Conservation (phyloP, 2,888 invertebrate species). For the Vannuccia rotundouncinata region DNA sequence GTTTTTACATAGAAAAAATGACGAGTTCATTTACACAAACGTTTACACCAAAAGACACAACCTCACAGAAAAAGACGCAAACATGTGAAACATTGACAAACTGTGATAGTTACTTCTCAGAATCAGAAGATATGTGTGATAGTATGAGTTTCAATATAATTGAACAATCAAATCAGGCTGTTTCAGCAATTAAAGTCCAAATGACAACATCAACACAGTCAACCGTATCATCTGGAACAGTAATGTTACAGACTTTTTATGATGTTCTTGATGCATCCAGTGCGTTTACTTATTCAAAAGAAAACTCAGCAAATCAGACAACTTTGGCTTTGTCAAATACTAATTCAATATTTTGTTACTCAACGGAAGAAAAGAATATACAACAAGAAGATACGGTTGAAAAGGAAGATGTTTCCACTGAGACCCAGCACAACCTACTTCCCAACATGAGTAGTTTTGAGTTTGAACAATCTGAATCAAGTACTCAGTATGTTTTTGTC, state of each 20-base stretch:
- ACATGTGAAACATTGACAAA: neutral
- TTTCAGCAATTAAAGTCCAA: neutral
- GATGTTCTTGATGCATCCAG: neutral
- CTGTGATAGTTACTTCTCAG: neutral
- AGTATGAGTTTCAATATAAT: neutral
- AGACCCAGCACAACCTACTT: no score
- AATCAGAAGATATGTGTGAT: neutral
- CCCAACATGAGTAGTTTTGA: no score
- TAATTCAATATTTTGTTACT: no score
- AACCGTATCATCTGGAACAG: neutral
- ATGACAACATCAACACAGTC: neutral
- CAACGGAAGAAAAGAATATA: no score
- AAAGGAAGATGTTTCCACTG: no score
- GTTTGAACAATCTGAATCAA: no score
- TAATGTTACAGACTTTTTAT: neutral
- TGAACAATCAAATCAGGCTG: neutral
- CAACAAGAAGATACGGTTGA: no score
- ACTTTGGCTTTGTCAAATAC: no score
- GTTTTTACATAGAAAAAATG: neutral
- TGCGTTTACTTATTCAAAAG: neutral
- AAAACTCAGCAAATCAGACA: no score
- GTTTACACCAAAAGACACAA: neutral
- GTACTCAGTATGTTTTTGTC: no score
- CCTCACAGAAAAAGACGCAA: neutral
- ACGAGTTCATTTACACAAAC: neutral